Base-by-base conservation (phyloP, 2,888 invertebrate species). In the Aricia artaxerxes region DNA sequence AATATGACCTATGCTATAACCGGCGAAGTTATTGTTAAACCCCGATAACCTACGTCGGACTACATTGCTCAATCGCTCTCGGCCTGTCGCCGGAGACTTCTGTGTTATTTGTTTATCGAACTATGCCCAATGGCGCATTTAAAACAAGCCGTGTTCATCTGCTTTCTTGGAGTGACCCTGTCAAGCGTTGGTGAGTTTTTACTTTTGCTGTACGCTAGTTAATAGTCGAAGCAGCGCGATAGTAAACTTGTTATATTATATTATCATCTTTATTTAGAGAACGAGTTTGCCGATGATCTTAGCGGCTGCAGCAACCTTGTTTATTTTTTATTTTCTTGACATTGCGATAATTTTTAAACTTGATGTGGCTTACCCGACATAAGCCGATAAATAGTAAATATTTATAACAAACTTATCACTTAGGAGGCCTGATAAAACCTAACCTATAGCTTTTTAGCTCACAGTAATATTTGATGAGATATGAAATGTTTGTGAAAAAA, bases 1-100 rank as follows among this genome's bases (percentile, higher is more conserved):
- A 69, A 35, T 69, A 69, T 69, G 69, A 69, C 69, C 35, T 69
- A 35, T 35, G 69, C 69, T 38, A 38, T 35, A 64, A 31, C 38
- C 69, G 69, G 69, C 31, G 69, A 69, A 69, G 69, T 69, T 69
- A 69, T 69, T 69, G 69, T 69, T 69, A 35, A 69, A 4, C 11
- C 35, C 35, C 4, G 69, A 69, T 69, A 69, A 69, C 69, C 69
- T 69, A 69, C 69, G 69, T 38, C 16, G 69, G 69, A 13, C 35
- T 13, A 69, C 16, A 69, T 69, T 69, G 69, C 69, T 69, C 69
- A 69, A 69, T 69, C 69, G 69, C 69, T 69, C 69, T 31, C 16
- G 38, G 35, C 35, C 35, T 64, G 64, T 64, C 64, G 64, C 35
- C 13, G 69, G 35, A 69, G 11, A 69, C 35, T 61, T 24, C 61